These are phyloP conservation scores for Enteromius thamalakanensis DNA, from an alignment of 2,797 vertebrate species.

Conservation along the genomic window DNA sequence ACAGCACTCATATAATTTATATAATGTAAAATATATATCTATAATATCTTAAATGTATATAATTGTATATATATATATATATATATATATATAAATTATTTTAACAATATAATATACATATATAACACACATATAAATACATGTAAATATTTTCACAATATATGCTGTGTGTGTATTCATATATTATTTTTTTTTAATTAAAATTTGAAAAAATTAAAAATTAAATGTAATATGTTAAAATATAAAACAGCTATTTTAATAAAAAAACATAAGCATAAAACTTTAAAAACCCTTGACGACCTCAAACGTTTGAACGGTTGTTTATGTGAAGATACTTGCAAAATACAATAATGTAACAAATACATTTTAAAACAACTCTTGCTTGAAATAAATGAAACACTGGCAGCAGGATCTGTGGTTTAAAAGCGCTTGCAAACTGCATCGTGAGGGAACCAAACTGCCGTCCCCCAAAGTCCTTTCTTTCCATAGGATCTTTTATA, in stretches of 20 bases:
- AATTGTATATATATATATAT: no score
- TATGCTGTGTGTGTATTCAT: no score
- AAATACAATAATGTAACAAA: neutral
- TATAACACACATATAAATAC: no score
- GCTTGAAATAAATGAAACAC: neutral
- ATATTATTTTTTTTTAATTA: no score
- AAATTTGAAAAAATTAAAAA: no score
- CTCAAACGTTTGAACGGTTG: neutral
- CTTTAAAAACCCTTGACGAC: neutral
- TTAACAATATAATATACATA: no score
- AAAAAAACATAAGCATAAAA: neutral
- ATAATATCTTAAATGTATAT: no score
- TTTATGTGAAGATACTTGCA: neutral
- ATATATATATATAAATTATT: no score
- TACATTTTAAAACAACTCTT: no score
- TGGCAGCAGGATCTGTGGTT: neutral
- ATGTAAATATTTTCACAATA: no score
- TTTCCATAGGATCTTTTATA: neutral
- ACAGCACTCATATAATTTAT: no score
- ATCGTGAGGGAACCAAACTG: neutral
- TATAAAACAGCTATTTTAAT: neutral
- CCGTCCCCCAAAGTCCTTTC: neutral
- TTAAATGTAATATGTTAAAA: neutral
- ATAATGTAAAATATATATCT: no score
- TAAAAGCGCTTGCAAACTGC: neutral